Percentiles rank a stretch among this genome's conserved stretches.
Evolutionary conservation across 2,113 vertebrate species (phyloP).

Genomic region (Numida meleagris): DNA sequence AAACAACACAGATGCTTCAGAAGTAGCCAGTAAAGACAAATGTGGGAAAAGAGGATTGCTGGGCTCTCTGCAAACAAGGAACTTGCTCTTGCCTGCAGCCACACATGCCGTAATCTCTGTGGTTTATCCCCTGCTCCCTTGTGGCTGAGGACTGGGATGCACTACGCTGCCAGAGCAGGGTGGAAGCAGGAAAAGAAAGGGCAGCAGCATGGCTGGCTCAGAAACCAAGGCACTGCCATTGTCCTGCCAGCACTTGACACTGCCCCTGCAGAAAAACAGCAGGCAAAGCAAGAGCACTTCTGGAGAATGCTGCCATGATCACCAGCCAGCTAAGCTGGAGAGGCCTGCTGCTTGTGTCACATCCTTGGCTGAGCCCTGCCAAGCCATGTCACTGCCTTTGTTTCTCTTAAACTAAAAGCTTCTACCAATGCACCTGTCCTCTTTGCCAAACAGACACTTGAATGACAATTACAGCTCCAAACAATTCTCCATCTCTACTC

Average conservation of each 20-base stretch:
- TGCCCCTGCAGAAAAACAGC: neutral
- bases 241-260: neutral
- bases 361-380: fast-evolving
- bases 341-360: neutral
- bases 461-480: neutral
- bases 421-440: neutral
- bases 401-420: constrained; percentile 19
- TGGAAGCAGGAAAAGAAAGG: neutral
- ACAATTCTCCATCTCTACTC: neutral
- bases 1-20: neutral
- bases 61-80: neutral
- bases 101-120: neutral
- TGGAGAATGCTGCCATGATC: neutral
- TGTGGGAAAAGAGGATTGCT: fast-evolving
- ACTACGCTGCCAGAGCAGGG: fast-evolving
- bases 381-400: neutral
- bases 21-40: neutral
- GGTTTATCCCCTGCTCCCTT: fast-evolving
- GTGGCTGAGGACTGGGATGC: neutral
- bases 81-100: neutral
- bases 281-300: neutral
- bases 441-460: neutral
- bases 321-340: neutral
- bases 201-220: neutral
- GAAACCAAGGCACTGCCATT: neutral